These are phyloP conservation scores for Spilarctia lutea DNA, from an alignment of 2,888 invertebrate genomes.

Conservation along the genomic window DNA sequence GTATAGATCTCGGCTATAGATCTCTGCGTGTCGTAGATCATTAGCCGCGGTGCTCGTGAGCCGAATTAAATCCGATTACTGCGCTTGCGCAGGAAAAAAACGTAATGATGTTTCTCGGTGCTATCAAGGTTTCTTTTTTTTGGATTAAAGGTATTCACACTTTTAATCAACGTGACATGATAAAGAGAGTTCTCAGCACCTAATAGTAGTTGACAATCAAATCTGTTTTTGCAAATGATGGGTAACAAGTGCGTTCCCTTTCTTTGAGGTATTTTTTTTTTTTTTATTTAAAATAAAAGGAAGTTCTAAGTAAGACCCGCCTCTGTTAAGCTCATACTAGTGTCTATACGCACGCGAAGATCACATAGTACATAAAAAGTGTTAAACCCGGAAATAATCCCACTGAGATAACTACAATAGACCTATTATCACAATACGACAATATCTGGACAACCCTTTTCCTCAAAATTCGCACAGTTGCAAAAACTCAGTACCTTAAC, in stretches of 20 bases:
- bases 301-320: not conserved
- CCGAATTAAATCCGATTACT: slow-evolving; percentile 59
- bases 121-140: slow-evolving; percentile 10
- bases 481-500: slow-evolving; percentile 14
- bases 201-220: no score
- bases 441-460: slow-evolving; percentile 13
- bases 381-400: slow-evolving; percentile 2
- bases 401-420: not conserved
- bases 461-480: not conserved
- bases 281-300: not conserved
- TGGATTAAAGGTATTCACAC: slow-evolving; percentile 2
- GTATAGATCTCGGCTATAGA: slow-evolving; percentile 46
- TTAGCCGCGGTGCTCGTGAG: slow-evolving; percentile 63
- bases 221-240: not conserved
- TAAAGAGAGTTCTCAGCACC: not conserved
- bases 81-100: slow-evolving; percentile 28
- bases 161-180: not conserved
- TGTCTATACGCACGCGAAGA: not conserved
- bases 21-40: slow-evolving; percentile 54
- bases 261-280: not conserved
- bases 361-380: not conserved
- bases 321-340: not conserved
- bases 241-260: not conserved
- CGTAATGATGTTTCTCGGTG: slow-evolving; percentile 30
- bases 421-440: not conserved